Conservation (phyloP, 2,888 invertebrate genomes). For the Lepidochrysops patricia region DNA sequence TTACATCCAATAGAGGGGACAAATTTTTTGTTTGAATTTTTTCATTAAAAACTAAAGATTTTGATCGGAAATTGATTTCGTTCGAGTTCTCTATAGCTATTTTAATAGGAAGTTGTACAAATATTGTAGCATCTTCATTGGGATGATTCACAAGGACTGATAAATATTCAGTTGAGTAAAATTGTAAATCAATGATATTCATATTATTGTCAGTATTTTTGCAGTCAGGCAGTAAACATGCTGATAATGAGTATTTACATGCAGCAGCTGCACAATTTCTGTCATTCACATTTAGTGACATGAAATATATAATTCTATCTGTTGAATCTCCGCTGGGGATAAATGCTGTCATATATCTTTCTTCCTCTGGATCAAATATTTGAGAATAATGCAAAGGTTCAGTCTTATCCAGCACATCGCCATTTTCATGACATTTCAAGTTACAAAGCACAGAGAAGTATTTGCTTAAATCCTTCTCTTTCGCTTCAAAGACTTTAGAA, state of each 20-base stretch:
- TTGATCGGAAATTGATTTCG: conserved; percentile 53
- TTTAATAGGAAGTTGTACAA: conserved; percentile 65
- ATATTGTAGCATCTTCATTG: conserved; percentile 53
- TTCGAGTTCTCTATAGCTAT: conserved; percentile 58
- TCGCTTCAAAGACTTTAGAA: conserved; percentile 79
- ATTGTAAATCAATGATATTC: conserved; percentile 79
- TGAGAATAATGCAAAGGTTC: conserved; percentile 60
- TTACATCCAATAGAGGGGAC: conserved; percentile 66
- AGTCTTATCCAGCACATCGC: conserved; percentile 30
- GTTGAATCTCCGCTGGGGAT: conserved; percentile 48
- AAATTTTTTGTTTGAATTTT: conserved; percentile 68
- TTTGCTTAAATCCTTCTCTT: conserved; percentile 76
- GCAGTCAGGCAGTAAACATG: conserved; percentile 47
- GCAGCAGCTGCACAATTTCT: conserved; percentile 56
- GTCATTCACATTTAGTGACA: conserved; percentile 63
- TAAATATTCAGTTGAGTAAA: conserved; percentile 81
- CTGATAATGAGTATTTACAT: conserved; percentile 70
- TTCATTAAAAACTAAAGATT: conserved; percentile 53
- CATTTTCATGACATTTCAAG: conserved; percentile 63
- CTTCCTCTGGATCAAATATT: conserved; percentile 59
- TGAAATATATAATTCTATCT: conserved; percentile 65
- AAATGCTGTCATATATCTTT: conserved; percentile 69
- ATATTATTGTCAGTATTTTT: conserved; percentile 34
- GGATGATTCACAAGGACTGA: conserved; percentile 81
- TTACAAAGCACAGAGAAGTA: conserved; percentile 74